Base-by-base conservation (phyloP, 1,140 invertebrate genomes). In the Hydropsyche tenuis region DNA sequence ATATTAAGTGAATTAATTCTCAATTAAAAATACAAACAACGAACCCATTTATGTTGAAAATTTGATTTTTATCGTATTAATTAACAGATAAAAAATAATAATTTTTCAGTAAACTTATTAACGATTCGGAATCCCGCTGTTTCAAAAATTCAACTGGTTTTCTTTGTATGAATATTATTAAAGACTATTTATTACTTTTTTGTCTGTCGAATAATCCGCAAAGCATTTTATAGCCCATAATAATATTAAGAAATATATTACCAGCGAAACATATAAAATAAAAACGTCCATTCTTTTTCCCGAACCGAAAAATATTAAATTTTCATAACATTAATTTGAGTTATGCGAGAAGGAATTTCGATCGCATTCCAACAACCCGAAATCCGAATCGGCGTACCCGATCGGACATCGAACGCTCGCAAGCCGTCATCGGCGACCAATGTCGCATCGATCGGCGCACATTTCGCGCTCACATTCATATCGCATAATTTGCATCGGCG, bases 141-240 rank as follows among this genome's bases (percentile, higher is more conserved):
- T 60, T 60, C 22, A n/a, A 60, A 60, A 23, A 60, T 60, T 25
- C 23, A 27, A 60, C 56, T 60, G 56, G 56, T 60, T 60, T 60
- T 18, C 20, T 27, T 27, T 25, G 56, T 60, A 25, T 11, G 56
- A 60, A 60, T 60, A 60, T 25, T 25, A 60, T 60, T 25, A 23
- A 16, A 60, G 56, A 60, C 20, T 60, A 60, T 60, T 60, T 60
- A 60, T 60, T 27, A 23, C 56, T 60, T 60, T 60, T 60, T 12
- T 25, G 20, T 60, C 23, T 60, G 23, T 5, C 20, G 22, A 27
- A 56, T 56, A 22, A 56, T 56, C 20, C 20, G 12, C 51, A 22
- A 9, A 23, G 51, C 45, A 16, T 48, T 48, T 48, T 48, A 48
- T 48, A n/a, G 16, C 45, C 3, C 12, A n/a, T 14, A 48, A 48